phyloP scores from a whole-genome alignment of 2,113 vertebrate genomes.

The Periophthalmus modestus region DNA sequence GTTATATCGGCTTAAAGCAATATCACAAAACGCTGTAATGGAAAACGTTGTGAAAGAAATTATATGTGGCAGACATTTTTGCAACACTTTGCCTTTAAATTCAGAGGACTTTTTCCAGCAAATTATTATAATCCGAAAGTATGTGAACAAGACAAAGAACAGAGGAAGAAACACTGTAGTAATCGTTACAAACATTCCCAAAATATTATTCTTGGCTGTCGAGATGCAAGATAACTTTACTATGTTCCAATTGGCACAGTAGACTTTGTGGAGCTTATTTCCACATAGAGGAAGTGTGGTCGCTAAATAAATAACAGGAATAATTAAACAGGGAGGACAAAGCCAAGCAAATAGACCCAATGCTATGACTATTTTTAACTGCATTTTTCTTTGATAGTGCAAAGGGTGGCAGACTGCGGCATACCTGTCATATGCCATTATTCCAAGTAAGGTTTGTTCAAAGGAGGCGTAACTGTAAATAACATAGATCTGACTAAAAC shows the following conservation, averaged over 20 bases:
- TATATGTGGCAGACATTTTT: conserved; percentile 42
- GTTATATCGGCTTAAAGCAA: conserved; percentile 23
- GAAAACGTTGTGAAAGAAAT: conserved; percentile 45
- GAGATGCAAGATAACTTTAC: conserved; percentile 45
- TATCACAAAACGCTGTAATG: conserved; percentile 25
- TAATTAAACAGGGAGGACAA: neutral
- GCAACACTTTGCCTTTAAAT: conserved; percentile 39
- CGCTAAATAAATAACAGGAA: neutral
- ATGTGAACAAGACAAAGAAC: conserved; percentile 41
- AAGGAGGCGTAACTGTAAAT: conserved; percentile 37
- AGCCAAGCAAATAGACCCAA: conserved; percentile 15
- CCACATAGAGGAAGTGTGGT: conserved; percentile 46
- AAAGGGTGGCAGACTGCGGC: conserved; percentile 52
- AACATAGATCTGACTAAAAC: conserved; percentile 49
- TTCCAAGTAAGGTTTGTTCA: conserved; percentile 40
- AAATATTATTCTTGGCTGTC: conserved; percentile 17
- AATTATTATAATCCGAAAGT: conserved; percentile 22
- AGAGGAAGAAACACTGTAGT: conserved; percentile 21
- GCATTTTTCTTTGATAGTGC: conserved; percentile 49
- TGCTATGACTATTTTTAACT: conserved; percentile 7
- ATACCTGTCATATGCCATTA: conserved; percentile 59
- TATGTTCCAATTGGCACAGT: conserved; percentile 41
- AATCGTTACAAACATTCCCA: conserved; percentile 27
- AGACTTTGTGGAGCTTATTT: conserved; percentile 30
- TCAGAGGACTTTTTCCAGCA: conserved; percentile 36